Conservation (phyloP, 2,888 invertebrate genomes). For the Luffia ferchaultella region DNA sequence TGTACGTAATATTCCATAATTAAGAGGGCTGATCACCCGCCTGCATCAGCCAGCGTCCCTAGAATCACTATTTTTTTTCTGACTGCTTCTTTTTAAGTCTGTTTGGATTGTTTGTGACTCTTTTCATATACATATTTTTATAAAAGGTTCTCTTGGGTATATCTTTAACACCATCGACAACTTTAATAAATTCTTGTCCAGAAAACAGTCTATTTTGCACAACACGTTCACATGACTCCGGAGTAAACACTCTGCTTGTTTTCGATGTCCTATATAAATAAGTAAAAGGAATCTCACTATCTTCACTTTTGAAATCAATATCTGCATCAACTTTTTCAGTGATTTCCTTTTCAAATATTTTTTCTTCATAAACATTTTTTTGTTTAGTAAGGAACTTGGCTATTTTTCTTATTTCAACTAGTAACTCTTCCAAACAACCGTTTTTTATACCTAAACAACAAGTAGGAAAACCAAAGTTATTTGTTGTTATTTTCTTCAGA, state of each 20-base stretch:
- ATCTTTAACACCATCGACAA: constrained; percentile 23
- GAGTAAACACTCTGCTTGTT: constrained; percentile 41
- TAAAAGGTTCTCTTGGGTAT: constrained; percentile 25
- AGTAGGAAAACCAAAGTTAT: constrained; percentile 45
- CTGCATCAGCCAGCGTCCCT: too few relatives aligned
- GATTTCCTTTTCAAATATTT: constrained; percentile 7
- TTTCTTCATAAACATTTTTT: constrained; percentile 5
- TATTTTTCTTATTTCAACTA: constrained; percentile 23
- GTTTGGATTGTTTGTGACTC: constrained; percentile 44
- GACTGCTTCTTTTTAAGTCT: constrained; percentile 21
- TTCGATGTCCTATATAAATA: constrained; percentile 41
- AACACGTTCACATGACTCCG: constrained; percentile 17
- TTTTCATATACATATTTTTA: constrained; percentile 48
- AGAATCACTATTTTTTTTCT: constrained; percentile 3
- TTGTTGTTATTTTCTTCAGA: constrained; percentile 28
- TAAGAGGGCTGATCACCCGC: too few relatives aligned
- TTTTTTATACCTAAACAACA: constrained; percentile 43
- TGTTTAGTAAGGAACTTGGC: constrained; percentile 21
- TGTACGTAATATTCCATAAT: too few relatives aligned
- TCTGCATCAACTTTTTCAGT: constrained; percentile 11
- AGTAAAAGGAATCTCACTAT: constrained; percentile 17
- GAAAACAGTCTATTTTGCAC: constrained; percentile 24
- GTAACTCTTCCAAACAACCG: constrained; percentile 24
- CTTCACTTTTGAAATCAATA: constrained; percentile 7
- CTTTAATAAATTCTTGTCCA: constrained; percentile 42